Evolutionary conservation across 2,888 invertebrate genomes (phyloP), one percentile per base, ranked within the genome.

Genomic region (Acronicta psi): DNA sequence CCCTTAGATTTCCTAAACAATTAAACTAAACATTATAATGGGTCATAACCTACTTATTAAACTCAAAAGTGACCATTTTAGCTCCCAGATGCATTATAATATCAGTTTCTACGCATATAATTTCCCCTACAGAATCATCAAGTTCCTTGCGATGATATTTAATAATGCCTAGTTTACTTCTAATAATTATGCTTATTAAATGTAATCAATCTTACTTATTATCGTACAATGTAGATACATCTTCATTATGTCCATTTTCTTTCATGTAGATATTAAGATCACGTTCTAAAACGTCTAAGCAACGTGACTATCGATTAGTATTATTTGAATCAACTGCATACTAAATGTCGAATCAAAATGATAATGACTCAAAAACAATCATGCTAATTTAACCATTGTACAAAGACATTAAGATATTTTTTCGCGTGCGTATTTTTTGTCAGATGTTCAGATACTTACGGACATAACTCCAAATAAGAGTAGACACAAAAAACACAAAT

Each of bases 401-500:
- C 0, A n/a, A 0, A 9, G 11, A 10, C 0, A 10, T 16, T 56
- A 34, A 65, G 18, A 52, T 59, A 23, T 18, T 49, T 44, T 59
- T 57, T 67, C 31, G 55, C 16, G 16, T 36, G 44, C 16, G 11
- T 34, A 41, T 40, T 16, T 18, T 46, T 29, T 20, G 13, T 31
- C 41, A 57, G 9, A 49, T 43, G 46, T 49, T 29, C 13, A 43
- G 44, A 74, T 74, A 87, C 87, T 83, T 78, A 89, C 89, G 65
- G 31, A 70, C 82, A 66, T 69, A 66, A 59, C 77, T 85, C 85
- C 86, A 84, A 58, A 83, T 68, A 37, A 87, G 63, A 18, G 84
- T 70, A 23, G 81, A 77, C 70, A 84, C 74, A 77, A 87, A 73
- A 78, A 84, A 72, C 68, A 82, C 73, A 54, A 77, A 63, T 59